Evolutionary conservation across 2,797 vertebrate species (phyloP).

Genomic region (Syngnathus rostellatus): DNA sequence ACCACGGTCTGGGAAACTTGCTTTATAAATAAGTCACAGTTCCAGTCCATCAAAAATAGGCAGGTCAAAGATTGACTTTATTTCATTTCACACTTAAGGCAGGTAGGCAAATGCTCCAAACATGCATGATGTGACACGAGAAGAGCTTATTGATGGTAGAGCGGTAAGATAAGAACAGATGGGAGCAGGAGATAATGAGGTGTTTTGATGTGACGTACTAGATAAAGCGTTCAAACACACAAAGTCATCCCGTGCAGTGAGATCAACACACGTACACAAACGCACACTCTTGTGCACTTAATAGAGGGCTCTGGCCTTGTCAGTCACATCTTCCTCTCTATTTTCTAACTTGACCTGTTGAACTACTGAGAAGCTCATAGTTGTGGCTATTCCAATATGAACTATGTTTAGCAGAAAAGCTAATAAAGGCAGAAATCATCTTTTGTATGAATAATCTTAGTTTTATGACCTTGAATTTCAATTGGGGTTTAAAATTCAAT

Average conservation of each 20-base stretch:
- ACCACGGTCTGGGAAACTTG: too few relatives aligned
- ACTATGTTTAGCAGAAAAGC: not conserved
- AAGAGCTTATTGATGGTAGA: not conserved
- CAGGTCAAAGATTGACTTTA: too few relatives aligned
- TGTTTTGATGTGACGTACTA: conserved; percentile 69
- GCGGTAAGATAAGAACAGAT: conserved; percentile 10
- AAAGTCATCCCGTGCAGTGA: conserved; percentile 50
- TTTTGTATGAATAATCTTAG: not conserved
- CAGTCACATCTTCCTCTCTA: conserved; percentile 20
- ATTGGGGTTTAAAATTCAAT: not conserved
- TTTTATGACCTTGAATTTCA: not conserved
- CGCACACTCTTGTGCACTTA: conserved; percentile 7
- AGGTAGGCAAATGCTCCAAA: too few relatives aligned
- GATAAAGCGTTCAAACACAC: conserved; percentile 63
- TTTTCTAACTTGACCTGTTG: conserved; percentile 22
- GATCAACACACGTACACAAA: conserved; percentile 22
- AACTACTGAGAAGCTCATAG: conserved; percentile 11
- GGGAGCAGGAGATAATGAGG: conserved; percentile 68
- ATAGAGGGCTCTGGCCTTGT: conserved; percentile 14
- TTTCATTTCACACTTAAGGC: too few relatives aligned
- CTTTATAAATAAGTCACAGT: too few relatives aligned
- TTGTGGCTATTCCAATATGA: not conserved
- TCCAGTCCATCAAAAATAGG: too few relatives aligned
- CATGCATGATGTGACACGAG: not conserved
- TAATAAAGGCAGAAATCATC: not conserved